These are phyloP conservation scores for Elgaria multicarinata DNA, from an alignment of 2,113 vertebrate species.

Conservation along the genomic window DNA sequence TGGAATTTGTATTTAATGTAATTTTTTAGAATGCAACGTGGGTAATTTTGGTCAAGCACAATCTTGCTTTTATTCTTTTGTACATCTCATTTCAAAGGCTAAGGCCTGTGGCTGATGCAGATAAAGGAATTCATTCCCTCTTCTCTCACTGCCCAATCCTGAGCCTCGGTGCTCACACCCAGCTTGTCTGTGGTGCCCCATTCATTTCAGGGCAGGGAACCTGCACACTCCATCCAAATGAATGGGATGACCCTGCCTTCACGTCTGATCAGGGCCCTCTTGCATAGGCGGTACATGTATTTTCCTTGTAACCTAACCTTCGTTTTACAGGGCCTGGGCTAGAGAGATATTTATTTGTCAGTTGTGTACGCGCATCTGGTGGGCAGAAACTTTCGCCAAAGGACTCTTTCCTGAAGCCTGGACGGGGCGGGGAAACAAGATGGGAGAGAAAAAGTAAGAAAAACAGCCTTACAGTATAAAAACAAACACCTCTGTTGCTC, in stretches of 20 bases:
- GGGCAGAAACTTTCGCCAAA: constrained; percentile 51
- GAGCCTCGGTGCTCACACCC: too few relatives aligned
- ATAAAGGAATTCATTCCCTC: too few relatives aligned
- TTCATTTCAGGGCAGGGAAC: not conserved
- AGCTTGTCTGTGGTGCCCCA: not conserved
- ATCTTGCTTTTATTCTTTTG: too few relatives aligned
- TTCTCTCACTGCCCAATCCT: not conserved
- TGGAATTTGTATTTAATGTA: too few relatives aligned
- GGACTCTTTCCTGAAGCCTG: constrained; percentile 5
- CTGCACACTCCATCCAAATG: not conserved
- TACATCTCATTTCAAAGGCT: too few relatives aligned
- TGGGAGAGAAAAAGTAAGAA: constrained; percentile 46
- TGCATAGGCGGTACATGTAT: not conserved
- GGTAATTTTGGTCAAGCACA: too few relatives aligned
- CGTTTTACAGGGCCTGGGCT: constrained; percentile 51
- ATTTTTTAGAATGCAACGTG: too few relatives aligned
- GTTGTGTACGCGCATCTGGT: constrained; percentile 59
- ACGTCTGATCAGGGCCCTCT: not conserved
- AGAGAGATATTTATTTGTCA: constrained; percentile 61
- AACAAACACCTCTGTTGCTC: constrained; percentile 48
- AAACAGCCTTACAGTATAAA: constrained; percentile 63
- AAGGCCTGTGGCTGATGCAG: too few relatives aligned
- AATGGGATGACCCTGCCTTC: not conserved
- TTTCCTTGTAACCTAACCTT: constrained; percentile 48
- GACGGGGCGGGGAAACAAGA: not conserved